Conservation (phyloP, 2,888 invertebrate genomes). For the Heliconius ismenius region DNA sequence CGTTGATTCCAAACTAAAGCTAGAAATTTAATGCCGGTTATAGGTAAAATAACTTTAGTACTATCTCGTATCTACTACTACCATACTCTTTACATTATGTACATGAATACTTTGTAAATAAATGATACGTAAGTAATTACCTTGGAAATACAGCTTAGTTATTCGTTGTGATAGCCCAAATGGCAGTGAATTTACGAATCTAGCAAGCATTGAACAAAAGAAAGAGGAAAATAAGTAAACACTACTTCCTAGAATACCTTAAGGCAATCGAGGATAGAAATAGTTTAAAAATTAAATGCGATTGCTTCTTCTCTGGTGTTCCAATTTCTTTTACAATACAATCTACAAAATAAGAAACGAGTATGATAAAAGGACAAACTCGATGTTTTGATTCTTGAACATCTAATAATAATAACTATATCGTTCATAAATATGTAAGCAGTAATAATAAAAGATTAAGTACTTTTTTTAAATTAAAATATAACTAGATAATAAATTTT, state of each 20-base stretch:
- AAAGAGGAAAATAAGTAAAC: conserved; percentile 20
- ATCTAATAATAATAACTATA: too few species aligned
- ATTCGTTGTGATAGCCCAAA: conserved; percentile 82
- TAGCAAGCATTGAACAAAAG: conserved; percentile 77
- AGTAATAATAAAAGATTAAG: neutral
- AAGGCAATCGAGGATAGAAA: conserved; percentile 17
- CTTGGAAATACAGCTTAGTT: conserved; percentile 85
- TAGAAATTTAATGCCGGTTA: conserved; percentile 35
- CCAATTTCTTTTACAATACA: neutral
- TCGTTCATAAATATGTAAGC: neutral
- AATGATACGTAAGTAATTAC: conserved; percentile 59
- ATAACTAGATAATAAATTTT: neutral
- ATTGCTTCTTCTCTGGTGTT: neutral
- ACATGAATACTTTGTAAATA: neutral
- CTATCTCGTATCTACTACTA: neutral
- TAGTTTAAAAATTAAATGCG: neutral
- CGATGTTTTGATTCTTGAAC: conserved; percentile 14
- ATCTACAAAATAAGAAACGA: neutral
- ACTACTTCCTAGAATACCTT: conserved; percentile 26
- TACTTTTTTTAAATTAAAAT: neutral
- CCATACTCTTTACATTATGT: neutral
- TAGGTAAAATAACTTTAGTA: neutral
- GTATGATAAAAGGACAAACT: neutral
- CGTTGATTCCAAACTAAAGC: conserved; percentile 56
- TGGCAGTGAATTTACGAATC: conserved; percentile 82